Conservation (phyloP, 2,113 vertebrate species). For the Pituophis catenifer region DNA sequence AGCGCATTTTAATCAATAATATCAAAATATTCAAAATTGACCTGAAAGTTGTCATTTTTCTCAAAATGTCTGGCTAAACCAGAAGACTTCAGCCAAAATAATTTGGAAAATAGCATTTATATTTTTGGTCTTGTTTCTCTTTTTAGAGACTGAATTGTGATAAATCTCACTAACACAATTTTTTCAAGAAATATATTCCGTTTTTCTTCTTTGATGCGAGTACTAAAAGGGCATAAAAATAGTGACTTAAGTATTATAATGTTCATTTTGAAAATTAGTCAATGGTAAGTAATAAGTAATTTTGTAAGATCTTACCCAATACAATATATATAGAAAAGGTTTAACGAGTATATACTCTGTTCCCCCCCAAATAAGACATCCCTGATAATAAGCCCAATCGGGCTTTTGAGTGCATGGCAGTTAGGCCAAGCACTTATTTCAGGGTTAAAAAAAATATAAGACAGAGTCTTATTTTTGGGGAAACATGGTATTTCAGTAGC, state of each 20-base stretch:
- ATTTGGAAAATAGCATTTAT: conserved; percentile 61
- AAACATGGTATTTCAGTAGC: background rate
- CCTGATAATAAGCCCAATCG: too few relatives aligned
- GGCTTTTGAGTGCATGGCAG: too few relatives aligned
- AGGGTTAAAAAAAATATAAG: too few relatives aligned
- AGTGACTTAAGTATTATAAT: background rate
- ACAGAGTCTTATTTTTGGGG: too few relatives aligned
- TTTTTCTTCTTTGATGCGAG: background rate
- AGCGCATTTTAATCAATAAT: conserved; percentile 60
- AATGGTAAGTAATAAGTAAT: background rate
- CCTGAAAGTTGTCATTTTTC: conserved; percentile 59
- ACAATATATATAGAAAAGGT: background rate
- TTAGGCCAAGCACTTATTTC: too few relatives aligned
- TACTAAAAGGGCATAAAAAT: background rate
- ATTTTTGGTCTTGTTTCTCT: conserved; percentile 36
- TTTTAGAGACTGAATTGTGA: background rate
- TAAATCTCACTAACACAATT: background rate
- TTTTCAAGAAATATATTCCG: background rate
- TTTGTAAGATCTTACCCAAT: background rate
- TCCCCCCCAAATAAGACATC: too few relatives aligned
- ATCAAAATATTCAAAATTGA: conserved; percentile 61
- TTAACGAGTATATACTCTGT: background rate
- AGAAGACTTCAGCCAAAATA: conserved; percentile 63
- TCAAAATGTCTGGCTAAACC: conserved; percentile 65
- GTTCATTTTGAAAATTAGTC: background rate